Evolutionary conservation across 2,113 vertebrate species (phyloP), one percentile per base, ranked within the genome.

Genomic region (Corvus cornix): DNA sequence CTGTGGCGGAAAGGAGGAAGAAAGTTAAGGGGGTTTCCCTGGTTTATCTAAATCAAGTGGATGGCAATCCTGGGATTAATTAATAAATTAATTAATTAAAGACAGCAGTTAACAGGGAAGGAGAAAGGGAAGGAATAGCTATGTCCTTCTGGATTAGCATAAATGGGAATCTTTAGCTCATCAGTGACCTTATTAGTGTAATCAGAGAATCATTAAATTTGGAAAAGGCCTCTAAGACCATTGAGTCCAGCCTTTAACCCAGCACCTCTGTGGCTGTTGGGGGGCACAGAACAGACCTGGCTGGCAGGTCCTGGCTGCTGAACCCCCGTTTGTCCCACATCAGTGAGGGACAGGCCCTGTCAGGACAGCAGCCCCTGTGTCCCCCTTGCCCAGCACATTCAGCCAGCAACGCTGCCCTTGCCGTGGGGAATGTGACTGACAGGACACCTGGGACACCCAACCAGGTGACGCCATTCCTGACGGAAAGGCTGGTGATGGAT

Each of bases 341-440:
- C 33, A 23, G 63, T 1, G 74, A 77, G 35, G 43, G 35, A 3
- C 18, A 41, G 33, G 51, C 4, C 10, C 60, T 30, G 23, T 5
- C 10, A 21, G 73, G 26, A 9, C 28, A 51, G 56, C 39, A 72
- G 20, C 21, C 27, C 66, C 3, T 2, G 3, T 18, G 41, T 4
- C 13, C 23, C 23, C 44, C 74, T 33, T 20, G 13, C 16, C 5
- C 11, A 26, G 55, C 43, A 51, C 2, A 0, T 11, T 13, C 10
- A 16, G 2, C 0, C 6, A 37, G 28, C n/a, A n/a, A 0, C 0
- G 6, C 4, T 8, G 13, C 43, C 23, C 19, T 13, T 23, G 6
- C 27, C 0, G 0, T 5, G 46, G 43, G 72, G 37, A 46, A 7
- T 9, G 37, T 1, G 72, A 7, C n/a, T 44, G 30, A 37, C 18